Conservation (phyloP, 2,888 invertebrate species). For the Agapostemon virescens region DNA sequence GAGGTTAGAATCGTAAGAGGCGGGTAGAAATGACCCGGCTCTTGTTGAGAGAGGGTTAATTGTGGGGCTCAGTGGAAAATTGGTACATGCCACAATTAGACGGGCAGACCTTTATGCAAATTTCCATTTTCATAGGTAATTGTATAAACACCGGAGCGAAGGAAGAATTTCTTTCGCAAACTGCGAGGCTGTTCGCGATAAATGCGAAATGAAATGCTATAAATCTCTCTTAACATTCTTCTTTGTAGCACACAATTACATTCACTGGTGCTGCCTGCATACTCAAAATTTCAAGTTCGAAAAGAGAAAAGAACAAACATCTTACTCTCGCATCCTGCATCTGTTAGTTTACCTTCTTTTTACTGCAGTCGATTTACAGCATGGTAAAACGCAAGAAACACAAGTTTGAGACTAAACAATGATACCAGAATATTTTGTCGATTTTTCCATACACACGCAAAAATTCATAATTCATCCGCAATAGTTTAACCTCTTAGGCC, state of each 20-base stretch:
- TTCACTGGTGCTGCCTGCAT: not conserved
- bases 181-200: not conserved
- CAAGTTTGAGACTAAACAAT: too few relatives aligned
- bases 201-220: not conserved
- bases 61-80: not conserved
- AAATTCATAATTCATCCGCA: too few relatives aligned
- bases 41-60: not conserved
- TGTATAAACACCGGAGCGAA: not conserved
- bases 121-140: not conserved
- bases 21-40: not conserved
- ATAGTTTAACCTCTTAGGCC: too few relatives aligned
- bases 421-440: too few relatives aligned
- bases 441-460: too few relatives aligned
- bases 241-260: not conserved
- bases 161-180: not conserved
- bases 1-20: not conserved
- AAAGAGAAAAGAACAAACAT: not conserved
- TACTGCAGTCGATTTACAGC: not conserved
- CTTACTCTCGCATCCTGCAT: too few relatives aligned
- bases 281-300: not conserved
- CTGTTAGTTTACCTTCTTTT: too few relatives aligned
- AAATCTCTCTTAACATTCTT: not conserved
- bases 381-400: too few relatives aligned
- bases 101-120: conserved; percentile 8
- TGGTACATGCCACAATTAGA: conserved; percentile 8